Evolutionary conservation across 2,888 invertebrate genomes (phyloP).

Genomic region (Gibbula magus): DNA sequence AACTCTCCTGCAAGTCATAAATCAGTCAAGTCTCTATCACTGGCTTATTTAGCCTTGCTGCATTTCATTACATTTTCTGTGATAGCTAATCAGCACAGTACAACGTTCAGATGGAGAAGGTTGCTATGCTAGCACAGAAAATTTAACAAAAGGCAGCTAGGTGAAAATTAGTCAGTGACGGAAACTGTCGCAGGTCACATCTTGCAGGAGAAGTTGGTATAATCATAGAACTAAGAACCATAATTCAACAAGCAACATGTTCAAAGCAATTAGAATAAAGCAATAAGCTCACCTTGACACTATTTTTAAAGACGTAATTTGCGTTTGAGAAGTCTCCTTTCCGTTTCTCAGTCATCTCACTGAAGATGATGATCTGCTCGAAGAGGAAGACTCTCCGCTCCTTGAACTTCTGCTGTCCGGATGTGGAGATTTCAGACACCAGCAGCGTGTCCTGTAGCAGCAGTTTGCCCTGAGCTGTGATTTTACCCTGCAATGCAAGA

Average conservation of each 20-base stretch:
- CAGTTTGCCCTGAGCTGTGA: constrained; percentile 96
- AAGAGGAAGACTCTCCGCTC: constrained; percentile 97
- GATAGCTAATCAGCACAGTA: no score
- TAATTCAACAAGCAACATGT: neutral
- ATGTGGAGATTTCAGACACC: constrained; percentile 74
- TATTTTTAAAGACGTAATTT: constrained; percentile 94
- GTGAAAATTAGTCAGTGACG: no score
- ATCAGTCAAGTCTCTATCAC: no score
- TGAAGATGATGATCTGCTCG: constrained; percentile 94
- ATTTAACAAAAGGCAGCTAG: no score
- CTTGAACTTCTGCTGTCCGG: constrained; percentile 80
- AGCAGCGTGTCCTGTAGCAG: constrained; percentile 80
- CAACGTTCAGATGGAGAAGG: no score
- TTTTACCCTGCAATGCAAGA: constrained; percentile 86
- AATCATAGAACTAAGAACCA: neutral
- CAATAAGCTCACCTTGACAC: constrained; percentile 82
- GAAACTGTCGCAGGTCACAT: no score
- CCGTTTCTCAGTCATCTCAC: constrained; percentile 91
- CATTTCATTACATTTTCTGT: no score
- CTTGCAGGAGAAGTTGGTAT: neutral
- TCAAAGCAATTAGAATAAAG: no score
- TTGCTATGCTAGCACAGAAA: no score
- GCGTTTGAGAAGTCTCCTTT: constrained; percentile 92
- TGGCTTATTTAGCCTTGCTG: no score
- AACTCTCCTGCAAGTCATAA: no score